These are phyloP conservation scores for Phenacoccus solenopsis DNA, from an alignment of 1,140 invertebrate genomes.

Conservation along the genomic window DNA sequence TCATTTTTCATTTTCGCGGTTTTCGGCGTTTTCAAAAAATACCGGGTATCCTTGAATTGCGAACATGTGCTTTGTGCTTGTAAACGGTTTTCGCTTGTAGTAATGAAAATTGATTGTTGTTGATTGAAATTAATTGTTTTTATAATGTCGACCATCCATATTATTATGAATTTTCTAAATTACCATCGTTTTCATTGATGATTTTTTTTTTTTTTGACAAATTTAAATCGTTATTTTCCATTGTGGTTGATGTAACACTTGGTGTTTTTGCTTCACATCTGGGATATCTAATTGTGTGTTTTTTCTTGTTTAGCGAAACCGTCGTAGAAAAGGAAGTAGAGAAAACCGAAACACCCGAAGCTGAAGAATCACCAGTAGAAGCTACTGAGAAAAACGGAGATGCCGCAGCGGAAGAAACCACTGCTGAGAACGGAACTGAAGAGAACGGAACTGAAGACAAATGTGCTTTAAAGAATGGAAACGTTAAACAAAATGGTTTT, in stretches of 20 bases:
- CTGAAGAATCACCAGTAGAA: not conserved
- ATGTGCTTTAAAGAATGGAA: not conserved
- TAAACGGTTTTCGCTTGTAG: not conserved
- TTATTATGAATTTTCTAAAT: not conserved
- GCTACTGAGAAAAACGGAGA: not conserved
- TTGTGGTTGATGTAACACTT: no score
- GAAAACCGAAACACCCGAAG: not conserved
- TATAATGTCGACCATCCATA: not conserved
- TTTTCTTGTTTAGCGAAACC: not conserved
- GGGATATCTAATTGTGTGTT: not conserved
- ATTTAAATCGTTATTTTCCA: no score
- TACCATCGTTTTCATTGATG: no score
- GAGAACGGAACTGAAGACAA: not conserved
- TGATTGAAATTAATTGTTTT: conserved; percentile 4
- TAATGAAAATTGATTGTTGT: not conserved
- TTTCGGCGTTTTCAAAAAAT: not conserved
- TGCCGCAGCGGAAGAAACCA: not conserved
- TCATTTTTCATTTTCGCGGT: not conserved
- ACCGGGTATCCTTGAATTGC: not conserved
- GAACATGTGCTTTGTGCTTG: conserved; percentile 1
- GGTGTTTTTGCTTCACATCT: no score
- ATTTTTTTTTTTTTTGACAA: no score
- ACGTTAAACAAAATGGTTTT: not conserved
- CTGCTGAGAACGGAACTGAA: not conserved
- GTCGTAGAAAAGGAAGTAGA: not conserved